Evolutionary conservation across 2,888 invertebrate species (phyloP), one percentile per base, ranked within the genome.

Genomic region (Volucella zonaria): DNA sequence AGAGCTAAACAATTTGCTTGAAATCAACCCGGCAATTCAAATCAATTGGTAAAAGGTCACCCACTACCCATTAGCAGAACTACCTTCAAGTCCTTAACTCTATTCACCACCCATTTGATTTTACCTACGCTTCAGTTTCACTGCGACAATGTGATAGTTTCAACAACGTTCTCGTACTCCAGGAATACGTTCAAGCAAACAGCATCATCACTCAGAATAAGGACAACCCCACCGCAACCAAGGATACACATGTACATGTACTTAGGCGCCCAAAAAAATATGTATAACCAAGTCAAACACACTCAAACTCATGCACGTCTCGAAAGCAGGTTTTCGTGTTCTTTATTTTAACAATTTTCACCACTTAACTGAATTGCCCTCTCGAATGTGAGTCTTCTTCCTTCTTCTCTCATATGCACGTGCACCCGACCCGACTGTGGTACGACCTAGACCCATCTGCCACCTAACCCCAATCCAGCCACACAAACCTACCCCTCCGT

Each of bases 361-460:
- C 71, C 85, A 85, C 85, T 85, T 85, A 77, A 85, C 81, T 80
- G 62, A 77, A 81, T 77, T 85, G 80, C 71, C 23, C 31, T 73
- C 71, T 80, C 54, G 56, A 71, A 80, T 85, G 61, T 15, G 43
- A 59, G 61, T 40, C 56, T 18, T 68, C 52, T 61, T 59, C 62
- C 38, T 51, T 8, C n/a, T 43, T 14, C 10, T 51, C 61, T 51
- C 18, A 51, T 59, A 61, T 71, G 68, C 62, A 74, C 74, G 74
- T 83, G 74, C 74, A 80, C 43, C 52, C 38, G 11, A 66, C 23
- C 12, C 12, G 31, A 6, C 31, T 31, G 31, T 31, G 4, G 42
- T 31, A 49, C 18, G 8, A 58, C 61, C 47, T 1, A 45, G 31
- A 31, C 31, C 31, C 31, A 31, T 31, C 31, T 0, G 31, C 31